phyloP scores from a whole-genome alignment of 2,888 invertebrate species.

The Erannis defoliaria region DNA sequence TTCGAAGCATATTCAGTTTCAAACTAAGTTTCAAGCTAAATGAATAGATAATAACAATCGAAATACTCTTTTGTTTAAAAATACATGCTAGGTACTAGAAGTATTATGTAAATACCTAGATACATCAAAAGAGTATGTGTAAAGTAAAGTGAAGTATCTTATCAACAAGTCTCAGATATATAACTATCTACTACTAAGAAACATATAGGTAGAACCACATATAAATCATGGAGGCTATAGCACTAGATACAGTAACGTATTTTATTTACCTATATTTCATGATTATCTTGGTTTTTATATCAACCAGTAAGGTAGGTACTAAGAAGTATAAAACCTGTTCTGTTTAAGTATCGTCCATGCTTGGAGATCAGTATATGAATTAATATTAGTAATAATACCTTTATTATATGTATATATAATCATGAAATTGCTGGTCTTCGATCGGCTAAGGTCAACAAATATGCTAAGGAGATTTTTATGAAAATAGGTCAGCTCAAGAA shows the following conservation, averaged over 20 bases:
- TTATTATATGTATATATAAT: constrained; percentile 15
- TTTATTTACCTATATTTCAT: constrained; percentile 1
- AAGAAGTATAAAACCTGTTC: constrained; percentile 22
- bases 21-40: too few relatives aligned
- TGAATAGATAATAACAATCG: too few relatives aligned
- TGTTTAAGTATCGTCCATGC: constrained; percentile 7
- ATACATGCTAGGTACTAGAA: neutral
- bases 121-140: neutral
- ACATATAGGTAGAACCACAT: neutral
- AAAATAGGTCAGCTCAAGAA: neutral
- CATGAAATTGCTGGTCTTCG: constrained; percentile 24
- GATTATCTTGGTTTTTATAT: constrained; percentile 12
- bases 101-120: neutral
- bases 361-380: constrained; percentile 15
- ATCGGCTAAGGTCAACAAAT: constrained; percentile 19
- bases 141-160: too few relatives aligned
- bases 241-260: neutral
- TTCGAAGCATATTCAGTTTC: neutral
- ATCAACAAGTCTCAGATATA: too few relatives aligned
- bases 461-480: neutral
- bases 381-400: constrained; percentile 13
- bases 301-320: constrained; percentile 9
- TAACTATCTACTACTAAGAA: neutral
- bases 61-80: too few relatives aligned
- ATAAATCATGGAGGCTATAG: neutral